Conservation (phyloP, 1,140 invertebrate genomes). For the Bombyx mandarina region DNA sequence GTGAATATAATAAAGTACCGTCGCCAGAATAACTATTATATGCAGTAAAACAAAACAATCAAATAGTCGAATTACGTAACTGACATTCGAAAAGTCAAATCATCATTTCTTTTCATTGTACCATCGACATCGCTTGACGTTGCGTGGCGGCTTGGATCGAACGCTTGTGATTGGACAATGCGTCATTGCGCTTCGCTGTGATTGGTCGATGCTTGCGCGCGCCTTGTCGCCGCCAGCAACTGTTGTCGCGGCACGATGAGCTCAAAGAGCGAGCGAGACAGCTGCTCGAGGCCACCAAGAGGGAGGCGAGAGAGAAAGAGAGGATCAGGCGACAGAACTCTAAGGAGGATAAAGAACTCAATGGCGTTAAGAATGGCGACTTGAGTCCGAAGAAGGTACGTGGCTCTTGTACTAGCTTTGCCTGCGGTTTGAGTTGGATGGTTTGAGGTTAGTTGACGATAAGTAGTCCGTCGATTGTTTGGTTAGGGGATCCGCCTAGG, state of each 20-base stretch:
- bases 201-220: constrained; percentile 18
- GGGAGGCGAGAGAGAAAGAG: constrained; percentile 77
- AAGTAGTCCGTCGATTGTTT: no score
- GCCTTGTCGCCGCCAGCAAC: constrained; percentile 65
- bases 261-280: constrained; percentile 91
- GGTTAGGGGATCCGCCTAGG: no score
- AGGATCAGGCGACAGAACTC: constrained; percentile 45
- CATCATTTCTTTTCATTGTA: constrained; percentile 24
- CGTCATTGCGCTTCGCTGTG: constrained; percentile 16
- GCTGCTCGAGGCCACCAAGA: constrained; percentile 89
- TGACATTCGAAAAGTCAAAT: no score
- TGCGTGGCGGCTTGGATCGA: constrained; percentile 16
- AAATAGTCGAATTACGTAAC: no score
- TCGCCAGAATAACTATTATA: no score
- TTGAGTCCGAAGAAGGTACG: constrained; percentile 51
- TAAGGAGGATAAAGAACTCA: constrained; percentile 37
- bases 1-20: no score
- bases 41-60: no score
- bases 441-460: no score
- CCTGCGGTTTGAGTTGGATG: not conserved
- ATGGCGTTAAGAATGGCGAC: constrained; percentile 46
- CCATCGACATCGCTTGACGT: constrained; percentile 25
- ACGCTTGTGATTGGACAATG: constrained; percentile 26
- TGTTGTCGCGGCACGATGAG: constrained; percentile 85
- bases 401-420: not conserved